Conservation (phyloP, 2,113 vertebrate genomes). For the Caloenas nicobarica region DNA sequence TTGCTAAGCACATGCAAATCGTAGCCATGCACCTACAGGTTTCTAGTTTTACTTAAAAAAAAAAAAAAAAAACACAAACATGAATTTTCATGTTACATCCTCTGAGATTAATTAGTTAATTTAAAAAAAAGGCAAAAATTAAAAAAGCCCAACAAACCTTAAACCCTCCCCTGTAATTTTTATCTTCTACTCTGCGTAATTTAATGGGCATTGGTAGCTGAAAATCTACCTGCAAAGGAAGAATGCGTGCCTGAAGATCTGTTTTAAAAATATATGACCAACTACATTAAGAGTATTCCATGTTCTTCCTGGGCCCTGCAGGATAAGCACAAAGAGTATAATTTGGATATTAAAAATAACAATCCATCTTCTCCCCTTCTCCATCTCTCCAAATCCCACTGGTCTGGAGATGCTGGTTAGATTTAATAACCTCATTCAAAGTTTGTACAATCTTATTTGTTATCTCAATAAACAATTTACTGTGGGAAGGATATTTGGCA, state of each 20-base stretch:
- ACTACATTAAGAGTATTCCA: background rate
- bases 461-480: background rate
- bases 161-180: background rate
- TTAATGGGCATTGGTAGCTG: background rate
- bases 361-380: background rate
- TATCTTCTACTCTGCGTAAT: background rate
- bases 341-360: background rate
- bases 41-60: background rate
- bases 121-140: background rate
- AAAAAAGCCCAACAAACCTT: background rate
- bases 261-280: background rate
- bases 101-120: background rate
- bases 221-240: background rate
- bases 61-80: background rate
- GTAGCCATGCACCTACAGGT: background rate
- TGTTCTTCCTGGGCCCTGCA: background rate
- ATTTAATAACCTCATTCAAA: background rate
- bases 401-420: background rate
- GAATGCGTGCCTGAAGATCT: background rate
- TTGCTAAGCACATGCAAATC: background rate
- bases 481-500: background rate
- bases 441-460: background rate
- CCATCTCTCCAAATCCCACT: background rate
- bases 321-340: background rate
- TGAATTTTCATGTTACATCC: background rate